phyloP scores from a whole-genome alignment of 2,888 invertebrate species.

The Cheilosia vulpina region DNA sequence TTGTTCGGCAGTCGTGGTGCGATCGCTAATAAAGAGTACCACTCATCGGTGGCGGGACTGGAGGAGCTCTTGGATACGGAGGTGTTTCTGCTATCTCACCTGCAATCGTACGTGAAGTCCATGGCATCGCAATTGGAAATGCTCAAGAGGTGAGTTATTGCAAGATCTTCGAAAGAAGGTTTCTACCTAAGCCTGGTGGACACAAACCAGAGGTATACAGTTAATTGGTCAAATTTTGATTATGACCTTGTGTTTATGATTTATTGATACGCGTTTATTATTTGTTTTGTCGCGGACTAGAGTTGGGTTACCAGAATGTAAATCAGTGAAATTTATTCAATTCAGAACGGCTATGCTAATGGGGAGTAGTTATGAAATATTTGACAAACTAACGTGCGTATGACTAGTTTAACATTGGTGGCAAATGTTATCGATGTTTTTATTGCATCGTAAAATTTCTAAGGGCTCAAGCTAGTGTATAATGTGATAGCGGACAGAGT shows the following conservation, averaged over 20 bases:
- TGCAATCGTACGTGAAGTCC: slow-evolving; percentile 79
- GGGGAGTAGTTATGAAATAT: no score
- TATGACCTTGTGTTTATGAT: background rate
- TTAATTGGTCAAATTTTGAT: background rate
- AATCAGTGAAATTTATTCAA: no score
- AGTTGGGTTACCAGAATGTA: no score
- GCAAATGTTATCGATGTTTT: no score
- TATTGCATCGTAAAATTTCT: no score
- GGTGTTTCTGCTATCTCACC: slow-evolving; percentile 77
- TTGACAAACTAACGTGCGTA: no score
- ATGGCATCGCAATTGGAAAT: slow-evolving; percentile 78
- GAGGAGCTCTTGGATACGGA: slow-evolving; percentile 80
- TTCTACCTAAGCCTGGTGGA: background rate
- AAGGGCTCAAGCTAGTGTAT: no score
- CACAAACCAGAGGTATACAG: background rate
- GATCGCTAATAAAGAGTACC: slow-evolving; percentile 77
- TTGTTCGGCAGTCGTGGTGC: slow-evolving; percentile 17
- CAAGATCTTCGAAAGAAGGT: background rate
- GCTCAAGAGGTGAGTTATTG: slow-evolving; percentile 77
- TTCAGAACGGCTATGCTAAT: no score
- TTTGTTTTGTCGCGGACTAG: no score
- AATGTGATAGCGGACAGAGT: no score
- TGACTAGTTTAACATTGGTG: no score
- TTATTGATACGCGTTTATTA: no score
- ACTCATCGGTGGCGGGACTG: slow-evolving; percentile 79